phyloP scores from a whole-genome alignment of 2,888 invertebrate species.

The Cryptosula pallasiana region DNA sequence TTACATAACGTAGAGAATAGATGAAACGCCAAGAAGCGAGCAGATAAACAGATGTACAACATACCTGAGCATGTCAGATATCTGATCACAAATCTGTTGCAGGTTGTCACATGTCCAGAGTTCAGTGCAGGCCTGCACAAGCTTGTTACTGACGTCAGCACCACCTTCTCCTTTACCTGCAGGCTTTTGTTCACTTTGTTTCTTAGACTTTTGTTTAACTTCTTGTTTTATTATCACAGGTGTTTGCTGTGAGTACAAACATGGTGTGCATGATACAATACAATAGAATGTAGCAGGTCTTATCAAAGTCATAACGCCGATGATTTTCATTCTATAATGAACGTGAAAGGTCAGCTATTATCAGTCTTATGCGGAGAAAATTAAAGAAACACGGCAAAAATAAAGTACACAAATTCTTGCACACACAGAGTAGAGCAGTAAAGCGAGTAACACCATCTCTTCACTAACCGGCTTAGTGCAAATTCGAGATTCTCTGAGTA shows the following conservation, averaged over 20 bases:
- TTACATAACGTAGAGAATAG: too few species aligned
- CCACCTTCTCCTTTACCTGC: background rate
- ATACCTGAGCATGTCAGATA: background rate
- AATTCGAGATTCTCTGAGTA: background rate
- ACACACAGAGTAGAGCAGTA: background rate
- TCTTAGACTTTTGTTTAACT: background rate
- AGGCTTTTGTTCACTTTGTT: background rate
- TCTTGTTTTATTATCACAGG: conserved; percentile 18
- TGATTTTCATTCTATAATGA: too few species aligned
- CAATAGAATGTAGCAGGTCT: too few species aligned
- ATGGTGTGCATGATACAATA: too few species aligned
- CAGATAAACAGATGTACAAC: too few species aligned
- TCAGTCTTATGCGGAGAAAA: too few species aligned
- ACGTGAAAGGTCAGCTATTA: too few species aligned
- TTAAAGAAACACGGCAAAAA: too few species aligned
- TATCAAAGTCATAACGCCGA: too few species aligned
- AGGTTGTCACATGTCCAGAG: background rate
- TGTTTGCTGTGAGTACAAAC: background rate
- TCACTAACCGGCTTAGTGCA: conserved; percentile 11
- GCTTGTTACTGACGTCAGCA: background rate
- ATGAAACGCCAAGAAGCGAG: too few species aligned
- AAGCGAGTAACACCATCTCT: background rate
- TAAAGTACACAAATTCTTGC: too few species aligned
- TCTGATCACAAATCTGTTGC: background rate
- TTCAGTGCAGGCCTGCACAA: background rate